A percentile compares a stretch with the other conserved stretches of the same genome.
phyloP scores from a whole-genome alignment of 2,113 vertebrate genomes.

The Polypterus bichir region DNA sequence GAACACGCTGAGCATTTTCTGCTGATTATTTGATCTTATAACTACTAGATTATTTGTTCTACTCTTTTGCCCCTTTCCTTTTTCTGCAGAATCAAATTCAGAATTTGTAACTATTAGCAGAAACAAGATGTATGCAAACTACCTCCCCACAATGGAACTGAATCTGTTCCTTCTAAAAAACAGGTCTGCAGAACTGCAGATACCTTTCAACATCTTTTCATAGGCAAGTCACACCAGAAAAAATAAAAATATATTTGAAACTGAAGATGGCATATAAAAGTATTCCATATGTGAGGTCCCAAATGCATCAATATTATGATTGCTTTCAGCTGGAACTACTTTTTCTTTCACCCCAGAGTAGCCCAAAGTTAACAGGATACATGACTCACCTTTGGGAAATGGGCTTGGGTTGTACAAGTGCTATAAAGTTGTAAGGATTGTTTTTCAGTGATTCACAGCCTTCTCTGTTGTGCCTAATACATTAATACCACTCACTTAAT shows the following conservation, averaged over 20 bases:
- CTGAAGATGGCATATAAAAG: slow-evolving; percentile 13
- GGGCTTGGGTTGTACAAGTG: background rate
- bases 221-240: background rate
- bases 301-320: slow-evolving; percentile 5
- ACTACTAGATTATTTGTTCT: no score
- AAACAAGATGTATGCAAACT: no score
- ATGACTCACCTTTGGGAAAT: background rate
- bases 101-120: no score
- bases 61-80: no score
- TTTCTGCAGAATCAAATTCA: no score
- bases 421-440: background rate
- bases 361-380: background rate
- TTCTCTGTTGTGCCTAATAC: background rate
- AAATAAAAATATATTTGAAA: slow-evolving; percentile 5
- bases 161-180: slow-evolving; percentile 5
- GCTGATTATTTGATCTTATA: no score
- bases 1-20: no score
- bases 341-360: background rate
- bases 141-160: background rate
- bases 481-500: background rate
- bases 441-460: background rate
- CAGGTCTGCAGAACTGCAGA: background rate
- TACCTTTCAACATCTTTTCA: slow-evolving; percentile 5
- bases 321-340: slow-evolving; percentile 14
- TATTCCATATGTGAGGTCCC: slow-evolving; percentile 13